phyloP scores from a whole-genome alignment of 1,140 invertebrate species.

The Himalopsyche phryganea region DNA sequence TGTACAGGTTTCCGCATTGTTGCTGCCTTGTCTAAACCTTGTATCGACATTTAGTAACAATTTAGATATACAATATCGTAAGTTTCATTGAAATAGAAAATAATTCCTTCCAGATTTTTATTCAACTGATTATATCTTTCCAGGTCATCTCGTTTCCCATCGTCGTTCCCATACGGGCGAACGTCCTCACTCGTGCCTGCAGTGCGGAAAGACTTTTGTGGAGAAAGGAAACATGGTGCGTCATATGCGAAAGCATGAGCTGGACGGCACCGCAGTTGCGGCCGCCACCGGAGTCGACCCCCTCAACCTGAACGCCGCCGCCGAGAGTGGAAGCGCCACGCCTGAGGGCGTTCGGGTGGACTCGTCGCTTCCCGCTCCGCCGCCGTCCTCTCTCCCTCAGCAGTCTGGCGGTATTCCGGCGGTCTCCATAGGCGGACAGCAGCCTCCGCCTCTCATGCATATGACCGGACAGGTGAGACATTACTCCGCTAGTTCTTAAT shows the following conservation, averaged over 20 bases:
- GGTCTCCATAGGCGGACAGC: slow-evolving; percentile 7
- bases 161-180: slow-evolving; percentile 86
- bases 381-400: background rate
- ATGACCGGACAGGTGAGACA: slow-evolving; percentile 30
- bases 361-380: background rate
- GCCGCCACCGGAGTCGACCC: background rate
- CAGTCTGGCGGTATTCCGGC: background rate
- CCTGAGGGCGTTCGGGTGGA: background rate
- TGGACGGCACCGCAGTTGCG: slow-evolving; percentile 6
- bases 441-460: slow-evolving; percentile 26
- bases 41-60: too few species aligned
- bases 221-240: slow-evolving; percentile 72
- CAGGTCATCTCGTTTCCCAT: slow-evolving; percentile 81
- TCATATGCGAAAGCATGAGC: slow-evolving; percentile 40
- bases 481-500: background rate
- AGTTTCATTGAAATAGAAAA: too few species aligned
- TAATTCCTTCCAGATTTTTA: too few species aligned
- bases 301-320: too few species aligned
- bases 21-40: too few species aligned
- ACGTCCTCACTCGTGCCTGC: slow-evolving; percentile 70
- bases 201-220: slow-evolving; percentile 75
- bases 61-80: too few species aligned
- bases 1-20: too few species aligned
- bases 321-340: background rate
- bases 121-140: too few species aligned